Percentiles rank a stretch among this genome's conserved stretches.
These are phyloP conservation scores for Hipparchia sbordonii DNA, from an alignment of 2,888 invertebrate genomes.

Conservation along the genomic window DNA sequence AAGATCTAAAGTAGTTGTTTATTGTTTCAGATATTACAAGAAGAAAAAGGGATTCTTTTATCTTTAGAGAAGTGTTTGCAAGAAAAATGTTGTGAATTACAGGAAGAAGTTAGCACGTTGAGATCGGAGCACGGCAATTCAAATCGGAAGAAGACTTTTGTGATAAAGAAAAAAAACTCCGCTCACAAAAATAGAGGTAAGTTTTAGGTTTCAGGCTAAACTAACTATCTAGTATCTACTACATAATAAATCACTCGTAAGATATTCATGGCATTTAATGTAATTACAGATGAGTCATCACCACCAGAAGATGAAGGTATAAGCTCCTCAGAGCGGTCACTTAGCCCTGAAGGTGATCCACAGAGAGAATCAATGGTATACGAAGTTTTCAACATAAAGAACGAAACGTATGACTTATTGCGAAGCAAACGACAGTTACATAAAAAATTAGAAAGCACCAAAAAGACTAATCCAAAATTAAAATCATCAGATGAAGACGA, in stretches of 20 bases:
- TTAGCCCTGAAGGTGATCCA: slow-evolving; percentile 87
- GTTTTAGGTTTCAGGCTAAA: not conserved
- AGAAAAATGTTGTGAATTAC: slow-evolving; percentile 89
- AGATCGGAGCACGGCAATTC: slow-evolving; percentile 80
- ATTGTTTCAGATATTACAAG: slow-evolving; percentile 85
- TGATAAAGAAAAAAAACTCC: slow-evolving; percentile 76
- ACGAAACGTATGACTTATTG: slow-evolving; percentile 80
- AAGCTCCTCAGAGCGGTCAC: slow-evolving; percentile 91
- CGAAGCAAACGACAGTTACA: slow-evolving; percentile 70
- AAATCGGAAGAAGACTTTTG: slow-evolving; percentile 74
- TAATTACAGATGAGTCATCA: slow-evolving; percentile 84
- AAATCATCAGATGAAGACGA: slow-evolving; percentile 85
- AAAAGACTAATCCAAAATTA: slow-evolving; percentile 56
- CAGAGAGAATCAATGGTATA: slow-evolving; percentile 84
- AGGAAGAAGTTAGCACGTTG: slow-evolving; percentile 86
- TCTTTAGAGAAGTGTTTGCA: slow-evolving; percentile 89
- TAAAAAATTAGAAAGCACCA: slow-evolving; percentile 65
- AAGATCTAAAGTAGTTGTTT: no score
- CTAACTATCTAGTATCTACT: no score
- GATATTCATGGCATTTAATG: not conserved
- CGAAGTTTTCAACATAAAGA: slow-evolving; percentile 83
- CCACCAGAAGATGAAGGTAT: slow-evolving; percentile 95
- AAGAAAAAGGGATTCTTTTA: slow-evolving; percentile 88
- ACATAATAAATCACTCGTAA: no score
- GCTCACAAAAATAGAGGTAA: slow-evolving; percentile 75